phyloP scores from a whole-genome alignment of 1,140 invertebrate genomes.

The Aleiodes sp. region DNA sequence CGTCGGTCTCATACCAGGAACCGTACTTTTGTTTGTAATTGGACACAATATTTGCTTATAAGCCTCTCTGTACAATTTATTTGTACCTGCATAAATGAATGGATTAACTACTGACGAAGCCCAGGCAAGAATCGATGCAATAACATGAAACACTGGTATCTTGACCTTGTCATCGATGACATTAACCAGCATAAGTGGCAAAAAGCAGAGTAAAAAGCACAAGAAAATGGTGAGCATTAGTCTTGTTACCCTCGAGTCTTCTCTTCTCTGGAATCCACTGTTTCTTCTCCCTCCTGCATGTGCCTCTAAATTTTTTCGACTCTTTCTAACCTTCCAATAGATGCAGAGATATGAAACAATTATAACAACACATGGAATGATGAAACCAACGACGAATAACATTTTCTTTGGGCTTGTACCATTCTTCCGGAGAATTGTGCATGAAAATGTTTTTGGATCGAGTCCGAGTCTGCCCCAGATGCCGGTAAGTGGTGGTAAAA shows the following conservation, averaged over 20 bases:
- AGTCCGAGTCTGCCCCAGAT: slow-evolving; percentile 85
- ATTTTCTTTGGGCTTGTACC: slow-evolving; percentile 86
- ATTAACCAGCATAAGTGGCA: slow-evolving; percentile 87
- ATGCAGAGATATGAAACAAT: slow-evolving; percentile 86
- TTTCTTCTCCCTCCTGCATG: slow-evolving; percentile 68
- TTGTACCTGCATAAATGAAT: slow-evolving; percentile 86
- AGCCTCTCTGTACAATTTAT: slow-evolving; percentile 82
- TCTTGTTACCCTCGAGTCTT: slow-evolving; percentile 81
- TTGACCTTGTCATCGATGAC: slow-evolving; percentile 79
- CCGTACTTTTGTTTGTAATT: slow-evolving; percentile 38
- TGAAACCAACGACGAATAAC: slow-evolving; percentile 83
- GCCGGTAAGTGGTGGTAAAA: slow-evolving; percentile 81
- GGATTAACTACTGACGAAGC: slow-evolving; percentile 87
- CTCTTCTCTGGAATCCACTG: slow-evolving; percentile 63
- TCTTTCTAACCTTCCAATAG: slow-evolving; percentile 79
- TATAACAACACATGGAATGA: slow-evolving; percentile 83
- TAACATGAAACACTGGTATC: slow-evolving; percentile 78
- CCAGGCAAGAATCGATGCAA: slow-evolving; percentile 86
- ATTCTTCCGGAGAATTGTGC: slow-evolving; percentile 83
- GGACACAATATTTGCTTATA: slow-evolving; percentile 75
- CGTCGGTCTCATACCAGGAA: slow-evolving; percentile 40
- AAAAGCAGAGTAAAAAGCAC: slow-evolving; percentile 84
- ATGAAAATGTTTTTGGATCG: slow-evolving; percentile 81
- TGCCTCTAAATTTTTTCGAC: slow-evolving; percentile 75
- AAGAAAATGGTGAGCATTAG: slow-evolving; percentile 88